Percentiles rank a stretch among this genome's conserved stretches.
Evolutionary conservation across 92 coral and sea anemone species (phyloP).

Genomic region (Galaxea fascicularis): DNA sequence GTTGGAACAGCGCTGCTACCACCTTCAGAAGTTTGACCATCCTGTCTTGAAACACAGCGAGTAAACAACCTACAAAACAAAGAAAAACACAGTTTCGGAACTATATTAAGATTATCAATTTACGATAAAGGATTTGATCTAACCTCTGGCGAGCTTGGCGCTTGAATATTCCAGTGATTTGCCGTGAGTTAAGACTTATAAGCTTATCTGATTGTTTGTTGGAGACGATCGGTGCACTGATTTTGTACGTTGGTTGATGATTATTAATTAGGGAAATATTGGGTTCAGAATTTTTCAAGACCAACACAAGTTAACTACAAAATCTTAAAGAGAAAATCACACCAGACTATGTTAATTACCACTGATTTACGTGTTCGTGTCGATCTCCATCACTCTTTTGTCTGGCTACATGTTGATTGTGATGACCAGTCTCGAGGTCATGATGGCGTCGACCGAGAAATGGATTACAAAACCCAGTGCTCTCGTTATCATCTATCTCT

Average conservation of each 20-base stretch:
- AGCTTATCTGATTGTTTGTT: background rate
- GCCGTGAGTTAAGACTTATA: constrained; percentile 1
- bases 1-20: constrained; percentile 40
- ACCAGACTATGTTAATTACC: constrained; percentile 18
- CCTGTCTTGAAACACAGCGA: constrained; percentile 45
- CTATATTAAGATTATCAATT: background rate
- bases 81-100: background rate
- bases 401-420: background rate
- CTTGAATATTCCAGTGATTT: constrained; percentile 52
- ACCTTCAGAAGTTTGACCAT: constrained; percentile 47
- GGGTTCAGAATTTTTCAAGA: background rate
- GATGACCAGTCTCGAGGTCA: constrained; percentile 5
- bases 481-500: constrained; percentile 2
- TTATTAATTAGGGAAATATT: constrained; percentile 1
- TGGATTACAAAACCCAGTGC: constrained; percentile 29
- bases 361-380: constrained; percentile 46
- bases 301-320: background rate
- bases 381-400: background rate
- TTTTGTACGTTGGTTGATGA: background rate
- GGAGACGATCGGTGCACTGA: background rate
- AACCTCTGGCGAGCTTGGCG: background rate
- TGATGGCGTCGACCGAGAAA: constrained; percentile 36
- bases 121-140: background rate
- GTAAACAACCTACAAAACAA: constrained; percentile 36
- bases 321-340: background rate